Base-by-base conservation (phyloP, 2,797 vertebrate species). In the Percopsis omiscomaycus region DNA sequence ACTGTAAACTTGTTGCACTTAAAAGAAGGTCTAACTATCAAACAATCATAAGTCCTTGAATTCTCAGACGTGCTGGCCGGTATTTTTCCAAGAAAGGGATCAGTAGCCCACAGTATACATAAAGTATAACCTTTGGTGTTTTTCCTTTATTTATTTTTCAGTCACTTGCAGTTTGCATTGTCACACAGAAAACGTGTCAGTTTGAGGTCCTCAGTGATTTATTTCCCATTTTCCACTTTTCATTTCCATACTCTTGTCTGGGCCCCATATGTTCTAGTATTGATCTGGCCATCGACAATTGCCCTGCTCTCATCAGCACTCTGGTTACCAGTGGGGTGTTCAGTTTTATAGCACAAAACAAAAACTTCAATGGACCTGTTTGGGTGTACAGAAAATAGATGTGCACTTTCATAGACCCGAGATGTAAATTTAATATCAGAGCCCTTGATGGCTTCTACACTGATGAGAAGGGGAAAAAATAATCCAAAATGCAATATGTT, bases 231-330 rank as follows among this genome's bases (percentile, higher is more conserved):
- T 85, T 76, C 62, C 56, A 73, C 61, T 69, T 79, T 85, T 74
- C 66, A 73, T 74, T 77, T 81, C 58, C 75, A 49, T 61, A 72
- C 68, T 74, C 62, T 14, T 65, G 63, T 55, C 67, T 64, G 66
- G 66, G 74, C 80, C 77, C 75, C 61, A 65, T 74, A 75, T 82
- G 73, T 71, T 74, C 66, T 50, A 51, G 10, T 84, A 88, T 89
- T 82, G 78, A 89, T 87, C 73, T 57, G 59, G 52, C 78, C 74
- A 74, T 85, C 76, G 82, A 59, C 42, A 42, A 76, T 66, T 71
- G 74, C 80, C 69, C 64, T 70, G 60, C 70, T 73, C 62, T 61
- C 14, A 46, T 78, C 74, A 69, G 47, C 59, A 5, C 14, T 2
- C 65, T 12, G 61, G 46, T 16, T 62, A 48, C 44, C 52, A 65